Conservation (phyloP, 2,113 vertebrate genomes). For the Leptodactylus fuscus region DNA sequence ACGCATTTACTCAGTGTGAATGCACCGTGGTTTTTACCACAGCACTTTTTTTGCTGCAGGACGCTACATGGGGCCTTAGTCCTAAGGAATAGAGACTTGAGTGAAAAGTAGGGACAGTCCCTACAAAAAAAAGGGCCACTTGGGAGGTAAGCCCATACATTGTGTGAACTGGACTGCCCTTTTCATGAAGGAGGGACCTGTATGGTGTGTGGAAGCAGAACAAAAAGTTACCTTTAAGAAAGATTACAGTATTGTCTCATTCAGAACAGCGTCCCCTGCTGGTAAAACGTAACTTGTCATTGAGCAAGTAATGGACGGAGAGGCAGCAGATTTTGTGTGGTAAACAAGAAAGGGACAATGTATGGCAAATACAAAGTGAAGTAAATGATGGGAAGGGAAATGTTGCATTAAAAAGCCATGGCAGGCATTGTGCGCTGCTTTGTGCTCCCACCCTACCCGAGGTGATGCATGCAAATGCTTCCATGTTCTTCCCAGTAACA, state of each 20-base stretch:
- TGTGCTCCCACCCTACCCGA: slow-evolving; percentile 32
- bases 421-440: neutral
- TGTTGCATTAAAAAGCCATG: neutral
- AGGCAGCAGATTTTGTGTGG: neutral
- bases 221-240: neutral
- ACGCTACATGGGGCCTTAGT: too few relatives aligned
- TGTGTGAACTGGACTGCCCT: too few relatives aligned
- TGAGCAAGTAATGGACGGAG: neutral
- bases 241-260: neutral
- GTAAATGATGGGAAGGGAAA: neutral
- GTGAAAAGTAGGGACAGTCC: too few relatives aligned
- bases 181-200: too few relatives aligned
- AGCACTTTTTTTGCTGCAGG: too few relatives aligned
- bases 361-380: neutral
- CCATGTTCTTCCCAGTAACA: slow-evolving; percentile 59
- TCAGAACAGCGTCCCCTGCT: neutral
- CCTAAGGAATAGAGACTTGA: too few relatives aligned
- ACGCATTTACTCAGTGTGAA: too few relatives aligned
- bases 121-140: too few relatives aligned
- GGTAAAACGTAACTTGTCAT: neutral
- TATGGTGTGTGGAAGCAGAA: neutral
- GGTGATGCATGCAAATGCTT: slow-evolving; percentile 51
- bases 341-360: neutral
- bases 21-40: too few relatives aligned
- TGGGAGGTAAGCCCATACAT: too few relatives aligned